A percentile compares a stretch with the other conserved stretches of the same genome.
phyloP scores from a whole-genome alignment of 2,888 invertebrate species.

The Steromphala cineraria region DNA sequence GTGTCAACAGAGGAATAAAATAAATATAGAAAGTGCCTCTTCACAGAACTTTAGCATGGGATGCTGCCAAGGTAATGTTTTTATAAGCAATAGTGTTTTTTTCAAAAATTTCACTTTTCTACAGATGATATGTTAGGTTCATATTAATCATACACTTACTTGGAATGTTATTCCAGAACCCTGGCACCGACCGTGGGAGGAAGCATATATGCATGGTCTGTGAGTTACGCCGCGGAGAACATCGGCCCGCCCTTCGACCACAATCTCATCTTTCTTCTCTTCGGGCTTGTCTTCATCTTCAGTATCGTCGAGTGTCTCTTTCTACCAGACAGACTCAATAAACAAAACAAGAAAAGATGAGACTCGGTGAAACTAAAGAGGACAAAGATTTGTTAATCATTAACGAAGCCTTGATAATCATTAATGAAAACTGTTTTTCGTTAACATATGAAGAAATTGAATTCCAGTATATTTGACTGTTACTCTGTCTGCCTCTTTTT shows the following conservation, averaged over 20 bases:
- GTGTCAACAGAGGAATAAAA: too few species aligned
- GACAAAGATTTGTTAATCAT: not conserved
- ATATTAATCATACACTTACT: too few species aligned
- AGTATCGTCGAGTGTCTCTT: constrained; percentile 52
- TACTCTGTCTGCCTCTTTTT: not conserved
- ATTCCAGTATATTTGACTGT: not conserved
- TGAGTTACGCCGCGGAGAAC: constrained; percentile 47
- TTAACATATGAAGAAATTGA: not conserved
- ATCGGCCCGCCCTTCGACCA: constrained; percentile 69
- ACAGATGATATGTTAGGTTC: too few species aligned
- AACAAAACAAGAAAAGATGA: constrained; percentile 51
- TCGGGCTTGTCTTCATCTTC: constrained; percentile 55
- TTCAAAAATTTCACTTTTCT: too few species aligned
- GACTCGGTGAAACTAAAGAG: too few species aligned
- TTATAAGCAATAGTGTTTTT: too few species aligned
- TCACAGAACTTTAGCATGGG: too few species aligned
- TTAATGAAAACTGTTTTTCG: not conserved
- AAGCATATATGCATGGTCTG: constrained; percentile 67
- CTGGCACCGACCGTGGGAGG: constrained; percentile 69
- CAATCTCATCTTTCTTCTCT: constrained; percentile 64
- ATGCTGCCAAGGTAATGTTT: too few species aligned
- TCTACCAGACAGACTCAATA: constrained; percentile 55
- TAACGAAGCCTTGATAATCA: not conserved
- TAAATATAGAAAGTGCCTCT: too few species aligned
- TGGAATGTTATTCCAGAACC: constrained; percentile 52